Base-by-base conservation (phyloP, 2,888 invertebrate genomes). In the Operophtera brumata region DNA sequence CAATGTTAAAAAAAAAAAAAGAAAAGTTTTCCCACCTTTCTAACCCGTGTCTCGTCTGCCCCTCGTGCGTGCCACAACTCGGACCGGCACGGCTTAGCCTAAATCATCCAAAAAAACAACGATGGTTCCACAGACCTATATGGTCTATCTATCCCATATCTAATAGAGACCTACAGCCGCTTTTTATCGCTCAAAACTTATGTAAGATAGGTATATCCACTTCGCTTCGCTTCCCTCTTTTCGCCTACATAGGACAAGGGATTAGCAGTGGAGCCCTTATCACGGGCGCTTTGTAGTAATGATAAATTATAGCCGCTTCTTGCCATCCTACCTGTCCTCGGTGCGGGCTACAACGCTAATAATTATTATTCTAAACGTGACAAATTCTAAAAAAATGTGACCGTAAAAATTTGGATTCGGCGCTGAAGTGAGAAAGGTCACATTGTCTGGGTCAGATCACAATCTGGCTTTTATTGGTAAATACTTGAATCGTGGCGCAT, bases 221-320 rank as follows among this genome's bases (percentile, higher is more conserved):
- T 5, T 43, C 44, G 49, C 28, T 42, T 36, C 45, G 35, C 37
- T 14, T 14, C 36, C 26, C 14, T 54, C 26, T 37, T 47, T 37
- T 47, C 46, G 37, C 30, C 35, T 28, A 49, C 36, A 32, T 46
- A 46, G 42, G 47, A 35, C 50, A 39, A 34, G 68, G 66, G 69
- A 69, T 70, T 49, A 37, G 34, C 42, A 25, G 28, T 14, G 64
- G 66, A 70, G 73, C 70, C 68, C 77, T 84, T 82, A 83, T 84
- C 82, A 73, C 69, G 71, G 47, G 62, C 75, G 77, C 76, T 81
- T 79, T 80, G 77, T 78, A 64, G 61, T 71, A 77, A 80, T 82
- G 78, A 83, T 84, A 81, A 84, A 84, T 83, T 81, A 79, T 79
- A 57, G 45, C 60, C 54, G 55, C 62, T 62, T 58, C 61, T 64